phyloP scores from a whole-genome alignment of 2,113 vertebrate genomes.

The Takifugu bimaculatus region DNA sequence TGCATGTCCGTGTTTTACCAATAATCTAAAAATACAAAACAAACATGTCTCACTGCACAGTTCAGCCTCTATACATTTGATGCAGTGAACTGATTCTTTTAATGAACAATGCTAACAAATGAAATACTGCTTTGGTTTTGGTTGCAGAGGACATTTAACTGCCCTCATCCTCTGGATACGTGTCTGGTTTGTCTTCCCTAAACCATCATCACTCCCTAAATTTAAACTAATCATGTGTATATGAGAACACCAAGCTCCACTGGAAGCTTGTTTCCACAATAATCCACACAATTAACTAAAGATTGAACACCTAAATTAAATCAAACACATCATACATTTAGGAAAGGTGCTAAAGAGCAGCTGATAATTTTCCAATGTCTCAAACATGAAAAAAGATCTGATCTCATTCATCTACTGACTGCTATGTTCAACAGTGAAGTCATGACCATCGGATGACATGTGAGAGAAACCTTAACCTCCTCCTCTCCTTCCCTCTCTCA shows the following conservation, averaged over 20 bases:
- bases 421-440: conserved; percentile 4
- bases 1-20: conserved; percentile 84
- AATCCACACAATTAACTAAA: too few species aligned
- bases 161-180: background rate
- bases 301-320: too few species aligned
- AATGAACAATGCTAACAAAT: too few species aligned
- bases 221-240: too few species aligned
- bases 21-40: conserved; percentile 79
- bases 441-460: background rate
- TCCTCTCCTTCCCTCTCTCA: background rate
- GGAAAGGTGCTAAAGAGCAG: conserved; percentile 12
- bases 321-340: background rate
- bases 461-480: conserved; percentile 3
- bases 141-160: too few species aligned
- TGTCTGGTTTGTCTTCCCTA: too few species aligned
- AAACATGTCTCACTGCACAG: background rate
- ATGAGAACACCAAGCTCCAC: too few species aligned
- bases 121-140: too few species aligned
- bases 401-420: conserved; percentile 13
- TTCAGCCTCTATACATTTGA: background rate
- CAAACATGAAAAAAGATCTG: conserved; percentile 3
- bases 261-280: too few species aligned
- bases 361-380: conserved; percentile 12
- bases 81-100: too few species aligned
- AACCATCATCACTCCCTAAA: too few species aligned